Evolutionary conservation across 2,797 vertebrate genomes (phyloP), one percentile per base, ranked within the genome.

Genomic region (Rhinichthys osculus): DNA sequence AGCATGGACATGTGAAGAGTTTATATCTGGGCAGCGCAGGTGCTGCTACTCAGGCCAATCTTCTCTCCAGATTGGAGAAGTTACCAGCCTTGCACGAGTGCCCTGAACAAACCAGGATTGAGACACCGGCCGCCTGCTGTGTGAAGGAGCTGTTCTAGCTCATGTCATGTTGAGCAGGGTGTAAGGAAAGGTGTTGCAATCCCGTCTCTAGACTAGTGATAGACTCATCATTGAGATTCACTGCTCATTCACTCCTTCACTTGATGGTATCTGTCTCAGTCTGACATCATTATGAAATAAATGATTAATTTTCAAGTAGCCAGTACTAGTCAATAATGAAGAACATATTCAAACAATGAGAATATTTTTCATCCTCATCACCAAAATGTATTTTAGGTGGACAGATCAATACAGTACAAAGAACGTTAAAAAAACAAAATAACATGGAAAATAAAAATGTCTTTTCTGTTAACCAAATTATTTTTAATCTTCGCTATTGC

Each of bases 11-110:
- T 77, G 82, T 54, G 59, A 77, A 67, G 44, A 9, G 5, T 54
- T 85, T 62, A 54, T 67, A 27, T 69, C n/a, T 73, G 87, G 47
- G 62, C 35, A 64, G 67, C n/a, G 70, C 70, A 69, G 85, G 78
- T 82, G 82, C 57, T 82, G 33, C 19, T 27, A 13, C 40, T 62
- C 38, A 40, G 21, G 5, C 3, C 42, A 83, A 73, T 81, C 70
- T 79, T 14, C 27, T 76, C 10, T 30, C 30, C 57, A 74, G 52
- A 64, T 78, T 82, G 30, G 44, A 72, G 38, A 21, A 84, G 44
- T 62, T 47, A 33, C 23, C 5, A 40, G 19, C 7, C 47, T 70
- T 44, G 57, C 57, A 30, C 57, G 40, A 19, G 23, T n/a, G 21
- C 19, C 10, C 40, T 27, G 40, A 35, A 78, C 40, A 85, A 71